phyloP scores from a whole-genome alignment of 2,888 invertebrate genomes.

The Tryphoninae sp. region DNA sequence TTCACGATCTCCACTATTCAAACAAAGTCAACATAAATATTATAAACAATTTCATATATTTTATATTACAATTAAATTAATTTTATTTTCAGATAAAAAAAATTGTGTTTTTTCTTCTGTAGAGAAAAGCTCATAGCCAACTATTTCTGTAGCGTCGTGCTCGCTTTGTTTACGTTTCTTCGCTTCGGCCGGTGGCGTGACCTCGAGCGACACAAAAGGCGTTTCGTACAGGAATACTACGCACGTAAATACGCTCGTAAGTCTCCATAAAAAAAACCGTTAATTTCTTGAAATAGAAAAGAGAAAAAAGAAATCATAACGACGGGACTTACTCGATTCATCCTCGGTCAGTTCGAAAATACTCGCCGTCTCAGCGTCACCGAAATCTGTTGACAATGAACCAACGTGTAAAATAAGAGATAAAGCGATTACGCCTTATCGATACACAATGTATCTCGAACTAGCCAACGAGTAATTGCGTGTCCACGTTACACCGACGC shows the following conservation, averaged over 20 bases:
- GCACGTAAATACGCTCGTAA: not conserved
- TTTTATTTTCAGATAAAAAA: slow-evolving; percentile 17
- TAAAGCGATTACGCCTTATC: too few species aligned
- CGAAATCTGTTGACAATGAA: slow-evolving; percentile 42
- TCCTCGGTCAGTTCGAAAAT: slow-evolving; percentile 70
- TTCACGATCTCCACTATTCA: slow-evolving; percentile 80
- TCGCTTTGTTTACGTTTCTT: too few species aligned
- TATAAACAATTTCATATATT: too few species aligned
- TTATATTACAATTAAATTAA: not conserved
- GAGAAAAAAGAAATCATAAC: slow-evolving; percentile 6
- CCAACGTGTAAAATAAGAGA: not conserved
- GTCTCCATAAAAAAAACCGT: not conserved
- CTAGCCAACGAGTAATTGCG: too few species aligned
- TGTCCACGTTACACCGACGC: too few species aligned
- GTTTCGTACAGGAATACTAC: not conserved
- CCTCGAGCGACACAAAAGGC: too few species aligned
- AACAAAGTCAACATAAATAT: too few species aligned
- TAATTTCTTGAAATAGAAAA: not conserved
- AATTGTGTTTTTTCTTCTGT: slow-evolving; percentile 12
- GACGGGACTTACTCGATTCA: slow-evolving; percentile 56
- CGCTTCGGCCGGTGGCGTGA: too few species aligned
- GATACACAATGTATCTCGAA: too few species aligned
- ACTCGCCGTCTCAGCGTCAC: slow-evolving; percentile 60
- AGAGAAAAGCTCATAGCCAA: too few species aligned
- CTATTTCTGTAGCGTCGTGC: too few species aligned